A percentile compares a stretch with the other conserved stretches of the same genome.
Conservation (phyloP, 2,888 invertebrate species). For the Euspilapteryx auroguttella region DNA sequence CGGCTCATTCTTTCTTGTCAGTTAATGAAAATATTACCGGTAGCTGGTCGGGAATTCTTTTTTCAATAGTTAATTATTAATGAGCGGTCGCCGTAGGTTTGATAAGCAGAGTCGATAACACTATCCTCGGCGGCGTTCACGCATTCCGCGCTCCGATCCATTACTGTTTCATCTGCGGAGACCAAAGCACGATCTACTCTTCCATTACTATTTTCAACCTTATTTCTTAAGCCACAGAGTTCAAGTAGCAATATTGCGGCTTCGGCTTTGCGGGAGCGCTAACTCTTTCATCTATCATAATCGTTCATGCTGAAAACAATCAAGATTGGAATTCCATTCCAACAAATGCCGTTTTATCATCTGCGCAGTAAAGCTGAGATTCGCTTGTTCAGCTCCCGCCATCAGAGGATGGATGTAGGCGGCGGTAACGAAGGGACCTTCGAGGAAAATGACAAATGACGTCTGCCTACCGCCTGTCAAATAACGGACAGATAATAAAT, state of each 20-base stretch:
- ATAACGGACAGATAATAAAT: constrained; percentile 69
- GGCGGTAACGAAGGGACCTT: constrained; percentile 55
- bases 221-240: constrained; percentile 20
- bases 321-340: constrained; percentile 60
- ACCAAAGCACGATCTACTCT: constrained; percentile 28
- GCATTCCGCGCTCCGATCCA: constrained; percentile 57
- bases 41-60: constrained; percentile 41
- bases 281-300: constrained; percentile 63
- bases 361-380: no score
- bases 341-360: no score
- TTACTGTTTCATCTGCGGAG: constrained; percentile 59
- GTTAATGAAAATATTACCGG: constrained; percentile 58
- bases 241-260: constrained; percentile 17
- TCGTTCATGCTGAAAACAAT: constrained; percentile 63
- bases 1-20: constrained; percentile 51
- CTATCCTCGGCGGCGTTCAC: constrained; percentile 57
- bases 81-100: constrained; percentile 46
- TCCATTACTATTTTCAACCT: constrained; percentile 18
- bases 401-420: constrained; percentile 30
- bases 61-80: constrained; percentile 57
- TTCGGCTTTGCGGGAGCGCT: constrained; percentile 49
- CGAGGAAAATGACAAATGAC: constrained; percentile 68
- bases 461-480: constrained; percentile 70
- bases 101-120: constrained; percentile 57
- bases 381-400: no score